These are phyloP conservation scores for Nothoprocta perdicaria DNA, from an alignment of 2,113 vertebrate species.

Conservation along the genomic window DNA sequence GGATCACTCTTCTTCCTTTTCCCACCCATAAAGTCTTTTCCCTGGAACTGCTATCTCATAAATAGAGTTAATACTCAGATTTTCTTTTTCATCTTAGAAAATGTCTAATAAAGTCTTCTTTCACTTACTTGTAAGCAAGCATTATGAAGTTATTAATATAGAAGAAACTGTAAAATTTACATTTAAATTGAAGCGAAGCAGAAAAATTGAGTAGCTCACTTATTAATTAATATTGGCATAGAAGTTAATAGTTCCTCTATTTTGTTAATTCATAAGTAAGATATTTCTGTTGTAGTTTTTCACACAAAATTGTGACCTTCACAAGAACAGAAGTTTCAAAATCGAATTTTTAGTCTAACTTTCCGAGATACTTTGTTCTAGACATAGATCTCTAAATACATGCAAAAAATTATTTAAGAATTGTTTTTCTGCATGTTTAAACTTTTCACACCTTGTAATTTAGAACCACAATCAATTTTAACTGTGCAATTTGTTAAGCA, in stretches of 20 bases:
- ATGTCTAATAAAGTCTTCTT: slow-evolving; percentile 11
- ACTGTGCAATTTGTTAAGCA: neutral
- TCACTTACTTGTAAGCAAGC: slow-evolving; percentile 58
- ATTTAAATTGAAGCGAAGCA: slow-evolving; percentile 66
- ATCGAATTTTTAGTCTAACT: neutral
- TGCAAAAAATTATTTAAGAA: neutral
- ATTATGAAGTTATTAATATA: slow-evolving; percentile 12
- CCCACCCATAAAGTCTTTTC: neutral
- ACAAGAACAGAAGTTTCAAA: neutral
- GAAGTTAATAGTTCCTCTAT: neutral
- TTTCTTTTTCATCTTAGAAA: neutral
- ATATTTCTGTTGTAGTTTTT: slow-evolving; percentile 8
- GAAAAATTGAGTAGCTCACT: neutral
- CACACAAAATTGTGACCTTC: neutral
- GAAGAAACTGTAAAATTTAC: slow-evolving; percentile 55
- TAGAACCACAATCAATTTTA: neutral
- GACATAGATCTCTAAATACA: neutral
- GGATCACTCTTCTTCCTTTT: neutral
- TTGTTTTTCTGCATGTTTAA: neutral
- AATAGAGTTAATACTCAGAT: slow-evolving; percentile 4
- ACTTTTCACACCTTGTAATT: neutral
- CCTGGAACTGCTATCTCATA: neutral
- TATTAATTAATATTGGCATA: slow-evolving; percentile 49
- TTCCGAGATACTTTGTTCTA: slow-evolving; percentile 29
- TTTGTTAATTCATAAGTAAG: slow-evolving; percentile 36